Evolutionary conservation across 2,888 invertebrate genomes (phyloP), one percentile per base, ranked within the genome.

Genomic region (Ceraclea dissimilis): DNA sequence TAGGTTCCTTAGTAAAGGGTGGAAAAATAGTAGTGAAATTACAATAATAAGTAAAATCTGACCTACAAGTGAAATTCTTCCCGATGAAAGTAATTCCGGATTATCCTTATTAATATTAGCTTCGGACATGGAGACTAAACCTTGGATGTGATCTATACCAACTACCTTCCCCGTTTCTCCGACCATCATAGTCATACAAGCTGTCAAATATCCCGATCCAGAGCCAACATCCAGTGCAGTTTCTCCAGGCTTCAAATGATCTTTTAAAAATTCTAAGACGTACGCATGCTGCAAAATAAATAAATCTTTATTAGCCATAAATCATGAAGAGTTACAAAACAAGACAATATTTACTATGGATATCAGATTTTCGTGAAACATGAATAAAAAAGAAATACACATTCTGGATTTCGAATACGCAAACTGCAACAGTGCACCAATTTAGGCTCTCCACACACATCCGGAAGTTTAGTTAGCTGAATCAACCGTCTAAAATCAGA

Each of bases 171-270:
- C 80, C 54, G 76, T 77, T 44, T 82, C 77, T 8, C 90, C 89
- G 47, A 93, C 79, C 85, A 92, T 90, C 33, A 87, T 74, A 17
- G 90, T 86, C 86, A 96, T 93, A 66, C 94, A 95, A 13, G 89
- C 88, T 1, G 94, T 93, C 44, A 96, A 78, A 70, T 95, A 96
- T 2, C 96, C 96, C 58, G 93, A 92, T 1, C 96, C 96, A 20
- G 92, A 93, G 13, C 96, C 96, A 48, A 96, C 92, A 73, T 96
- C 96, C 61, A 96, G 73, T 2, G 91, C 91, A 66, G 79, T 84
- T 52, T 85, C 84, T 11, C 93, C 93, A 54, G 84, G 82, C 26
- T 76, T 71, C 50, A 96, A 73, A 64, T 92, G 87, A 61, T 88
- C 85, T 66, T 85, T 84, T 50, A 97, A 78, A 62, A 85, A 78